Evolutionary conservation across 2,888 invertebrate genomes (phyloP).

Genomic region (Leptopilina syphax): DNA sequence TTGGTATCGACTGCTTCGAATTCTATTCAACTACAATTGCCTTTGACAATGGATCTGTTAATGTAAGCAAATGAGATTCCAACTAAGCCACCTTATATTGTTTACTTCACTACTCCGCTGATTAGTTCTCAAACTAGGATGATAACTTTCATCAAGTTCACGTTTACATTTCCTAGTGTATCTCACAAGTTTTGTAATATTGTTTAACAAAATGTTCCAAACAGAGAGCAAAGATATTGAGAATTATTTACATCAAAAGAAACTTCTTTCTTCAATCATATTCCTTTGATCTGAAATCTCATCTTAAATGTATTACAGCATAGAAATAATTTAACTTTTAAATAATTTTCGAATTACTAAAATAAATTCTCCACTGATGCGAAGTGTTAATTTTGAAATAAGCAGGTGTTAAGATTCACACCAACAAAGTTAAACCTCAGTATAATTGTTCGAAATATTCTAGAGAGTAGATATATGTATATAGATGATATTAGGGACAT

Average conservation of each 20-base stretch:
- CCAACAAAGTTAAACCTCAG: slow-evolving; percentile 14
- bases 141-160: slow-evolving; percentile 8
- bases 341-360: no score
- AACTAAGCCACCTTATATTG: slow-evolving; percentile 41
- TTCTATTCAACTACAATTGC: slow-evolving; percentile 56
- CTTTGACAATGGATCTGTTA: slow-evolving; percentile 57
- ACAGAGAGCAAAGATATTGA: no score
- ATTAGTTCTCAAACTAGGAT: neutral
- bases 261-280: no score
- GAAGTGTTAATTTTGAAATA: slow-evolving; percentile 1
- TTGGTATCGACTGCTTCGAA: slow-evolving; percentile 47
- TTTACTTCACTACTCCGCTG: slow-evolving; percentile 52
- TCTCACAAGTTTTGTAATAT: neutral
- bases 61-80: slow-evolving; percentile 60
- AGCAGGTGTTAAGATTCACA: slow-evolving; percentile 21
- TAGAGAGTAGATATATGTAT: no score
- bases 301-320: no score
- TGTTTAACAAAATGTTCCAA: no score
- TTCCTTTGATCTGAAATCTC: no score
- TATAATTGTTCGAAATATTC: slow-evolving; percentile 8
- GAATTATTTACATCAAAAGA: no score
- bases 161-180: neutral
- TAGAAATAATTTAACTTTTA: no score
- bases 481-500: slow-evolving; percentile 20
- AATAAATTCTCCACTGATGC: no score